phyloP scores from a whole-genome alignment of 2,888 invertebrate genomes.

The Ferdinandea cuprea region DNA sequence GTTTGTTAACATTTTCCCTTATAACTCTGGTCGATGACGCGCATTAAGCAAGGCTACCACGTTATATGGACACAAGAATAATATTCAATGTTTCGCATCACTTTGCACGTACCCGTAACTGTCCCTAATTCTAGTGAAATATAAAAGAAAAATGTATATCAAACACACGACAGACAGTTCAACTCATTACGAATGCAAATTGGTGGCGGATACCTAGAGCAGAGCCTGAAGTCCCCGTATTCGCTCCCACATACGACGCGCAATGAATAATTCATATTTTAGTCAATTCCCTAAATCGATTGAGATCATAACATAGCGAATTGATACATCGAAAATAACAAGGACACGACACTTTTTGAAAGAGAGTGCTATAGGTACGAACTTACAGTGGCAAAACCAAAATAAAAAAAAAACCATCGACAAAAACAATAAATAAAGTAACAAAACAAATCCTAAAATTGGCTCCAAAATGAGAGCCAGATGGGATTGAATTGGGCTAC shows the following conservation, averaged over 20 bases:
- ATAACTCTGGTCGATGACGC: neutral
- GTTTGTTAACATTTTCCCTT: too few relatives aligned
- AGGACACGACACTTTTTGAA: slow-evolving; percentile 21
- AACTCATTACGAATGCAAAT: slow-evolving; percentile 65
- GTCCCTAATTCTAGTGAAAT: slow-evolving; percentile 41
- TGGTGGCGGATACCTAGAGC: slow-evolving; percentile 34
- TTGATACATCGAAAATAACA: slow-evolving; percentile 45
- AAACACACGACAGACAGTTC: slow-evolving; percentile 5
- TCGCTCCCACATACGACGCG: slow-evolving; percentile 21
- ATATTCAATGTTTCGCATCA: slow-evolving; percentile 29
- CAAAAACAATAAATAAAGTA: slow-evolving; percentile 55
- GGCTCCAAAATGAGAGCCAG: slow-evolving; percentile 58
- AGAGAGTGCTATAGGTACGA: neutral
- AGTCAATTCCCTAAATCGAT: slow-evolving; percentile 55
- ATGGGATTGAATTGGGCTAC: slow-evolving; percentile 55
- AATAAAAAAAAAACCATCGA: slow-evolving; percentile 1
- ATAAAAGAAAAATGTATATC: slow-evolving; percentile 44
- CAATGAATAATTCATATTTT: slow-evolving; percentile 66
- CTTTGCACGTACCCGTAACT: slow-evolving; percentile 37
- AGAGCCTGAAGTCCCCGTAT: too few relatives aligned
- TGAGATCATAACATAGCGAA: slow-evolving; percentile 59
- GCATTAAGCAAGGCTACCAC: slow-evolving; percentile 19
- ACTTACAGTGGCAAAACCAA: too few relatives aligned
- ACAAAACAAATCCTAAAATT: slow-evolving; percentile 64
- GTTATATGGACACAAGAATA: neutral